phyloP scores from a whole-genome alignment of 2,888 invertebrate species.

The Chrysopilus asiliformis region DNA sequence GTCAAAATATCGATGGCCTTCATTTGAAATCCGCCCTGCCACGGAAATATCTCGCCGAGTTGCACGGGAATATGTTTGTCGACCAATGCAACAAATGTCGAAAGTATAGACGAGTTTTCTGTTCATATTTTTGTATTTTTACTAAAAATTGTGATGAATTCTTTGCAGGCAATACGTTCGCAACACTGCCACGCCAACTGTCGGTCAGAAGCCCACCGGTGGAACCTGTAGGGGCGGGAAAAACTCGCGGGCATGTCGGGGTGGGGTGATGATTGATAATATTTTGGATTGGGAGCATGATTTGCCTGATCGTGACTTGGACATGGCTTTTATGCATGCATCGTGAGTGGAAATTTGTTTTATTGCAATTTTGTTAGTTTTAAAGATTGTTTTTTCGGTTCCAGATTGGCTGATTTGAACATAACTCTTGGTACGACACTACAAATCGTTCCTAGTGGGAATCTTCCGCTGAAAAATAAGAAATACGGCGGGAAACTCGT shows the following conservation, averaged over 20 bases:
- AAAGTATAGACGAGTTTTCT: slow-evolving; percentile 41
- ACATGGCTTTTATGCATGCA: slow-evolving; percentile 74
- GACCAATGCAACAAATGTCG: slow-evolving; percentile 87
- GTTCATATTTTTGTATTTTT: background rate
- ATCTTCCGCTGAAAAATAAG: slow-evolving; percentile 72
- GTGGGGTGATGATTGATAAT: slow-evolving; percentile 79
- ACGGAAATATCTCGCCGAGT: slow-evolving; percentile 69
- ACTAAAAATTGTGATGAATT: background rate
- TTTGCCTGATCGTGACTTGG: slow-evolving; percentile 74
- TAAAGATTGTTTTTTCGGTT: slow-evolving; percentile 33
- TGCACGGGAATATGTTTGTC: slow-evolving; percentile 97
- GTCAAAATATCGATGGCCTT: slow-evolving; percentile 97
- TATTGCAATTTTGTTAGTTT: slow-evolving; percentile 11
- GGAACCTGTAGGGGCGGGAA: slow-evolving; percentile 51
- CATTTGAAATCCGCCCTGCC: slow-evolving; percentile 82
- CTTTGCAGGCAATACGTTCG: slow-evolving; percentile 64
- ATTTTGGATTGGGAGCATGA: slow-evolving; percentile 96
- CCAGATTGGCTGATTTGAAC: slow-evolving; percentile 80
- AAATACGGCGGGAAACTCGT: slow-evolving; percentile 79
- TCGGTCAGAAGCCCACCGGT: slow-evolving; percentile 57
- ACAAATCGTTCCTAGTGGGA: slow-evolving; percentile 95
- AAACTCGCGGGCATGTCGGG: slow-evolving; percentile 64
- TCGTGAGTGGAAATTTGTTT: slow-evolving; percentile 27
- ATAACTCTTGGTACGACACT: slow-evolving; percentile 94
- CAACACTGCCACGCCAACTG: slow-evolving; percentile 60